phyloP scores from a whole-genome alignment of 2,888 invertebrate species.

The Pristionchus entomophagus region DNA sequence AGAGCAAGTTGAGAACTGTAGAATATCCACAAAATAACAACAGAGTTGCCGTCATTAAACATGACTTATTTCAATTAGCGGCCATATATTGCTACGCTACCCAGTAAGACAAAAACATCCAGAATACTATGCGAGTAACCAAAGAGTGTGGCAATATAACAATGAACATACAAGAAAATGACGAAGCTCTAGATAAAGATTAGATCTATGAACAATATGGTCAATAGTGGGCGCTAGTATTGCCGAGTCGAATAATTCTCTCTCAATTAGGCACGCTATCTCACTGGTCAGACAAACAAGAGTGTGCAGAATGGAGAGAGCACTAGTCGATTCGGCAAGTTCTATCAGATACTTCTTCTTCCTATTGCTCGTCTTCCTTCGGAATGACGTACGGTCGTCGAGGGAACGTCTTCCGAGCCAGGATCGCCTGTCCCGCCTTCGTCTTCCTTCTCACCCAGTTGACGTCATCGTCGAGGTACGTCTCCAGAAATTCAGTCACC shows the following conservation, averaged over 20 bases:
- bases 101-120: neutral
- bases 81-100: constrained; percentile 1
- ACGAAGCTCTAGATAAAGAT: neutral
- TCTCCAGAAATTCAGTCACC: constrained; percentile 45
- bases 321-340: neutral
- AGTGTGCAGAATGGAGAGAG: neutral
- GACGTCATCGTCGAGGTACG: constrained; percentile 43
- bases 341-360: neutral
- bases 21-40: constrained; percentile 35
- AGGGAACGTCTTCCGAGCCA: constrained; percentile 29
- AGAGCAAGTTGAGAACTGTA: neutral
- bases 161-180: neutral
- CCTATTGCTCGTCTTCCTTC: neutral
- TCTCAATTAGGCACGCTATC: too few species aligned
- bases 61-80: neutral
- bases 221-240: neutral
- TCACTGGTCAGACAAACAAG: too few species aligned
- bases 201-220: constrained; percentile 33
- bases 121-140: constrained; percentile 23
- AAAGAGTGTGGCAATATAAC: neutral
- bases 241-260: too few species aligned
- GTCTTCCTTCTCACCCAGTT: constrained; percentile 24
- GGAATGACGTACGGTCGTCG: constrained; percentile 31
- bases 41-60: neutral
- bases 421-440: constrained; percentile 24